Conservation (phyloP, 2,797 vertebrate species). For the Neopelma chrysocephalum region DNA sequence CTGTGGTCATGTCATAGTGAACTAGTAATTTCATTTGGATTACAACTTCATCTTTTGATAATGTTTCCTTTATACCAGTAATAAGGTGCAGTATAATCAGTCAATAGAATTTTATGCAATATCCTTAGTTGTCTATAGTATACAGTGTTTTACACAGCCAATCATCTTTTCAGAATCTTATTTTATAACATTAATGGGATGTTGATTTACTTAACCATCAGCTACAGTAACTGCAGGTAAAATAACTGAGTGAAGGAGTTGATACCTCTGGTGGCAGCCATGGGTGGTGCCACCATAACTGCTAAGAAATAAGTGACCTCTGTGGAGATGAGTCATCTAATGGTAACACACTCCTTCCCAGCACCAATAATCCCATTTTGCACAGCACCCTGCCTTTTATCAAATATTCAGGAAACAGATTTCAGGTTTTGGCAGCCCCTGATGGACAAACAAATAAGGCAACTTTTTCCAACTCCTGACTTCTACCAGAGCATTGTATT, state of each 20-base stretch:
- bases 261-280: background rate
- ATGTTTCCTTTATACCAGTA: background rate
- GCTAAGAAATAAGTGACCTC: background rate
- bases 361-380: background rate
- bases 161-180: background rate
- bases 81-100: background rate
- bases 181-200: background rate
- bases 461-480: background rate
- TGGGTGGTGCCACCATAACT: background rate
- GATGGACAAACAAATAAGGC: background rate
- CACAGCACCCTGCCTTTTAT: background rate
- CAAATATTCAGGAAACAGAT: background rate
- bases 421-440: background rate
- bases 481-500: background rate
- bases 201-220: background rate
- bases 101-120: background rate
- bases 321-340: background rate
- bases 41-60: rapidly evolving
- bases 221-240: background rate
- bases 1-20: background rate
- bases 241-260: rapidly evolving
- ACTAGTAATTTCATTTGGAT: background rate
- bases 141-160: background rate
- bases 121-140: background rate
- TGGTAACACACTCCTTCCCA: background rate